phyloP scores from a whole-genome alignment of 53 echinoderm and acorn worm species.

The Echinometra lucunter region DNA sequence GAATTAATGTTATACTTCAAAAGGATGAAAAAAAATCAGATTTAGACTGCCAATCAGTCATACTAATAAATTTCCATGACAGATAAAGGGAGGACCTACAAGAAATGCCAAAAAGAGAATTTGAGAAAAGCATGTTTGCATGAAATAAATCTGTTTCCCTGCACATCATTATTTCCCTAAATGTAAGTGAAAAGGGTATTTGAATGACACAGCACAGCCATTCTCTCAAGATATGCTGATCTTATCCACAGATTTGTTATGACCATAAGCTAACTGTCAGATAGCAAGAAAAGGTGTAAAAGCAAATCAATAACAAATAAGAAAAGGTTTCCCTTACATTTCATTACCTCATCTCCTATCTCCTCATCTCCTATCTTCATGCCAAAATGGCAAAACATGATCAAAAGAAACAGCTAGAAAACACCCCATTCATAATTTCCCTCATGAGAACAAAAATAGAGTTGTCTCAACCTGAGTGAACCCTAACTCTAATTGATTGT shows the following conservation, averaged over 20 bases:
- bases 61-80: too few relatives aligned
- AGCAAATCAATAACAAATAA: not conserved
- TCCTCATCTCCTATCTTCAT: too few relatives aligned
- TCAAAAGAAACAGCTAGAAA: not conserved
- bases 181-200: not conserved
- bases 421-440: not conserved
- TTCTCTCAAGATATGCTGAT: not conserved
- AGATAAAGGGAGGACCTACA: not conserved
- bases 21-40: too few relatives aligned
- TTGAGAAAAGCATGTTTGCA: not conserved
- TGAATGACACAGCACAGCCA: too few relatives aligned
- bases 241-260: not conserved
- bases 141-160: not conserved
- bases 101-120: not conserved
- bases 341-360: not conserved
- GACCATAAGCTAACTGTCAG: not conserved
- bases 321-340: not conserved
- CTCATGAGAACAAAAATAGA: not conserved
- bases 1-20: not conserved
- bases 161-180: not conserved
- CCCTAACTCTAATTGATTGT: slow-evolving; percentile 1
- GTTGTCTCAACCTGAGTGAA: slow-evolving; percentile 12
- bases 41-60: too few relatives aligned
- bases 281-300: not conserved
- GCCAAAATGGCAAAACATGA: not conserved